These are phyloP conservation scores for Montipora efflorescens DNA, from an alignment of 64 coral and sea anemone genomes.

Conservation along the genomic window DNA sequence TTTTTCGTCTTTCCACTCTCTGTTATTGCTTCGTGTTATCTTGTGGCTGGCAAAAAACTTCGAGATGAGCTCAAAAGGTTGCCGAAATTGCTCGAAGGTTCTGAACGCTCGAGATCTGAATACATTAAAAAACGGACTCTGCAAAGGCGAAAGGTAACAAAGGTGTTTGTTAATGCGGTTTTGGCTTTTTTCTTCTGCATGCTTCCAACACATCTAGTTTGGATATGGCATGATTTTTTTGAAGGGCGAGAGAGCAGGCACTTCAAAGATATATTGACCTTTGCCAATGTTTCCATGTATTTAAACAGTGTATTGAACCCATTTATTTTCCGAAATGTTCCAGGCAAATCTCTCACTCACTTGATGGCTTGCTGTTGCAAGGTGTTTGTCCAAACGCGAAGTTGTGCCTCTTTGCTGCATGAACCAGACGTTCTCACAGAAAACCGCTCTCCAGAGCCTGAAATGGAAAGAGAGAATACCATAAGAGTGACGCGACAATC, in stretches of 20 bases:
- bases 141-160: conserved; percentile 79
- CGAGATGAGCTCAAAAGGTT: conserved; percentile 57
- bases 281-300: conserved; percentile 89
- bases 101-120: conserved; percentile 20
- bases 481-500: too few species aligned
- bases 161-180: conserved; percentile 85
- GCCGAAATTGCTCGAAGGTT: conserved; percentile 36
- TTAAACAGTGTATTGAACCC: conserved; percentile 90
- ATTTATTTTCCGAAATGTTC: conserved; percentile 81
- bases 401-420: not conserved
- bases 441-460: not conserved
- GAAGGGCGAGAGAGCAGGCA: conserved; percentile 14
- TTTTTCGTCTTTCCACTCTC: conserved; percentile 87
- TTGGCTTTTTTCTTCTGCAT: conserved; percentile 88
- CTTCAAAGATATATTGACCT: conserved; percentile 75
- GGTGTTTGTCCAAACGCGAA: not conserved
- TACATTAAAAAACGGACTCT: conserved; percentile 73
- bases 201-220: conserved; percentile 87
- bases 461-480: not conserved
- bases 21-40: conserved; percentile 75
- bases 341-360: conserved; percentile 24
- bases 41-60: conserved; percentile 71
- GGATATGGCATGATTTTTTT: conserved; percentile 94
- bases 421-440: not conserved
- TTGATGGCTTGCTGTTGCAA: conserved; percentile 58